Conservation (phyloP, 2,797 vertebrate genomes). For the Sebastolobus altivelis region DNA sequence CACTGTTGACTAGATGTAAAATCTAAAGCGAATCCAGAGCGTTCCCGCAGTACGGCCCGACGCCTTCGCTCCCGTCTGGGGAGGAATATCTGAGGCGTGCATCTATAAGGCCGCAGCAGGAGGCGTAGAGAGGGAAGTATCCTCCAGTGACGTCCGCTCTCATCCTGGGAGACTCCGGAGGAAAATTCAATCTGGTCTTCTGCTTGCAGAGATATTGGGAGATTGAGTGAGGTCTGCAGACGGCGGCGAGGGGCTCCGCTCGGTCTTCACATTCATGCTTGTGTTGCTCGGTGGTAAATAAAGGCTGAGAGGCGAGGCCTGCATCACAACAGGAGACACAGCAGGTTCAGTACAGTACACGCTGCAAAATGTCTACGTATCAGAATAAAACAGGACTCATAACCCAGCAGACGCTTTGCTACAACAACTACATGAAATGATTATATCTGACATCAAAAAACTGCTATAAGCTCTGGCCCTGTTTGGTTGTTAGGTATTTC, state of each 20-base stretch:
- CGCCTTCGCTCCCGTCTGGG: constrained; percentile 35
- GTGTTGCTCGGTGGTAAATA: constrained; percentile 52
- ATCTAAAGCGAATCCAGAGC: constrained; percentile 58
- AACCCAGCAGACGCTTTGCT: neutral
- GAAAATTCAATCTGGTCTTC: constrained; percentile 80
- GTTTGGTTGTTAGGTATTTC: constrained; percentile 4
- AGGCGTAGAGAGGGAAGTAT: constrained; percentile 48
- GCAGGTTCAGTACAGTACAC: neutral
- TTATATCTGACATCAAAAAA: neutral
- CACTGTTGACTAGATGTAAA: constrained; percentile 65
- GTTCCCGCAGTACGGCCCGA: constrained; percentile 17
- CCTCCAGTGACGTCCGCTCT: constrained; percentile 63
- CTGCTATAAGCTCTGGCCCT: neutral
- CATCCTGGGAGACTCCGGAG: constrained; percentile 77
- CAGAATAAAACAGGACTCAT: constrained; percentile 15
- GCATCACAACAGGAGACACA: constrained; percentile 56
- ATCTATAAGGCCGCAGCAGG: constrained; percentile 66
- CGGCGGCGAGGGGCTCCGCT: constrained; percentile 52
- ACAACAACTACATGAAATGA: neutral
- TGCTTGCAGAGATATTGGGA: constrained; percentile 75
- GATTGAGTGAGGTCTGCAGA: constrained; percentile 76
- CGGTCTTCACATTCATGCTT: constrained; percentile 53
- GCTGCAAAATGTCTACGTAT: neutral
- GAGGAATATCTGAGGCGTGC: constrained; percentile 64
- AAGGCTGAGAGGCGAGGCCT: constrained; percentile 42